Conservation (phyloP, 2,888 invertebrate genomes). For the Pachydiplax longipennis region DNA sequence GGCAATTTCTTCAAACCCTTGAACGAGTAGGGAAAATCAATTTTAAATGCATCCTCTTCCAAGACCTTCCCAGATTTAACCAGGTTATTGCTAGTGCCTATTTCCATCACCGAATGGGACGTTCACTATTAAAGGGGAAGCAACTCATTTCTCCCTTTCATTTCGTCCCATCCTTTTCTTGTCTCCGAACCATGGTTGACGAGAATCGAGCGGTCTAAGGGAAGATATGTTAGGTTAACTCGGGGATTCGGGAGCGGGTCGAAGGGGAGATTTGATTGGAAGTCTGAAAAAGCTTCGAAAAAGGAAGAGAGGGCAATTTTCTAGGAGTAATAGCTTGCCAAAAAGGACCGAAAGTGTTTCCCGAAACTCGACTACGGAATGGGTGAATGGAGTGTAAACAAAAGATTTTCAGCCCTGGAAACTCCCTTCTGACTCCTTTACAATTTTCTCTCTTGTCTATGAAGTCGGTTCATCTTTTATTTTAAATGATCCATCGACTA, state of each 20-base stretch:
- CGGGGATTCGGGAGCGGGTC: background rate
- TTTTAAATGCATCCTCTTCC: too few species aligned
- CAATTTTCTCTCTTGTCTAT: too few species aligned
- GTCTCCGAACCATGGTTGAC: background rate
- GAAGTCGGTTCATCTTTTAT: too few species aligned
- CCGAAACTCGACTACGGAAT: background rate
- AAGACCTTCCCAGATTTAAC: too few species aligned
- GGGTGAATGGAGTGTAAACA: background rate
- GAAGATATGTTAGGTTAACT: background rate
- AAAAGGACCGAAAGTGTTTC: background rate
- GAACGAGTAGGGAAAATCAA: too few species aligned
- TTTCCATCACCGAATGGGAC: too few species aligned
- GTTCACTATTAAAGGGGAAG: too few species aligned
- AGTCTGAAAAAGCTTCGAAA: background rate
- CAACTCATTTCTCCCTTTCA: background rate
- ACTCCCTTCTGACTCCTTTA: background rate
- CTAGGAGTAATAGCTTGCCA: background rate
- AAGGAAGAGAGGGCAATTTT: constrained; percentile 3
- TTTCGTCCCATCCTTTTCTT: background rate
- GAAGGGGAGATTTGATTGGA: constrained; percentile 25
- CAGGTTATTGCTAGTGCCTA: too few species aligned
- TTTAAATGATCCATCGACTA: too few species aligned
- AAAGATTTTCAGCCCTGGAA: background rate
- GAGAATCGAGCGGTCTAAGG: background rate
- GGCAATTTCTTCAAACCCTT: too few species aligned